Conservation (phyloP, 2,888 invertebrate genomes). For the Girardia tigrina region DNA sequence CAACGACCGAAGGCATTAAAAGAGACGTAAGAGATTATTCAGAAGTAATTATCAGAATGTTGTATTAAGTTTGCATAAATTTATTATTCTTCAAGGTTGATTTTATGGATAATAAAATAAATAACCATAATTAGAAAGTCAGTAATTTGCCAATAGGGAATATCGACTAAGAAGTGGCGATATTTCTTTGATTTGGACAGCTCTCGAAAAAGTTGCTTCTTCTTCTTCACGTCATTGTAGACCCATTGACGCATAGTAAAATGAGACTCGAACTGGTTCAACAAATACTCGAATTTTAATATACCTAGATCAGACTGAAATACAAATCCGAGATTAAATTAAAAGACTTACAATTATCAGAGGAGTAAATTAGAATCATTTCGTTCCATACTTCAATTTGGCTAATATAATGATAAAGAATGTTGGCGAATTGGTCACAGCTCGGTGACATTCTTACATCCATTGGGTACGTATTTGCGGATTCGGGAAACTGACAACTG, state of each 20-base stretch:
- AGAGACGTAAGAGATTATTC: too few species aligned
- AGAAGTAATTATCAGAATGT: too few species aligned
- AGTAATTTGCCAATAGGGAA: conserved; percentile 16
- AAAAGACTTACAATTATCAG: neutral
- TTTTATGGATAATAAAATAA: too few species aligned
- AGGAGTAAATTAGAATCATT: neutral
- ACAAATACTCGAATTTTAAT: neutral
- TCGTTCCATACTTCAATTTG: neutral
- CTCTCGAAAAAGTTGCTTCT: neutral
- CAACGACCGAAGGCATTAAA: too few species aligned
- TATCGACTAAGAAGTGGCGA: neutral
- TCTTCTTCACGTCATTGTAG: neutral
- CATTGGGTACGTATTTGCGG: neutral
- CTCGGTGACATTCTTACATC: neutral
- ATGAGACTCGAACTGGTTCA: neutral
- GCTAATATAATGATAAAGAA: neutral
- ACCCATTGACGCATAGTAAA: conserved; percentile 1
- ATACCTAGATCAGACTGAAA: neutral
- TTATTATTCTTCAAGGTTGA: too few species aligned
- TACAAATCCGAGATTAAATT: too few species aligned
- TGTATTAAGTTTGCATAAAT: too few species aligned
- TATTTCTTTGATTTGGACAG: neutral
- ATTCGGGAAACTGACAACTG: conserved; percentile 13
- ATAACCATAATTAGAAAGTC: conserved; percentile 10
- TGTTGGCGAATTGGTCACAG: conserved; percentile 3